Percentiles rank a stretch among this genome's conserved stretches.
phyloP scores from a whole-genome alignment of 2,888 invertebrate species.

The Thymelicus sylvestris region DNA sequence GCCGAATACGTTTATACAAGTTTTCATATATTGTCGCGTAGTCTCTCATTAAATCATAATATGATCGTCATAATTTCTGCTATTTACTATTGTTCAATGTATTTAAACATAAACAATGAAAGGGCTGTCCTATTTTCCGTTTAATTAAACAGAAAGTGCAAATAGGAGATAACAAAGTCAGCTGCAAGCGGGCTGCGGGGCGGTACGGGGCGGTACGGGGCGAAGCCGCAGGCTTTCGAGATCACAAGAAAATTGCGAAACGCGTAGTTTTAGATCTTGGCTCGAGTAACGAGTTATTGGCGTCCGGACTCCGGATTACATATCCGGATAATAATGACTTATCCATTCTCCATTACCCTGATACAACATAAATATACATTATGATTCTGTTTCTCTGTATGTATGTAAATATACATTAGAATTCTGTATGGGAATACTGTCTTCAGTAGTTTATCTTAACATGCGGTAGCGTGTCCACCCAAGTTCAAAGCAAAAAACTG shows the following conservation, averaged over 20 bases:
- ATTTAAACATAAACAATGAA: constrained; percentile 1
- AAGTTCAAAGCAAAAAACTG: no score
- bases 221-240: constrained; percentile 53
- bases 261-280: constrained; percentile 53
- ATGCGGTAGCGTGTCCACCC: no score
- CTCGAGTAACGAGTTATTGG: constrained; percentile 45
- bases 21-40: no score
- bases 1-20: no score
- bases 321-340: no score
- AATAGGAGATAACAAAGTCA: constrained; percentile 56
- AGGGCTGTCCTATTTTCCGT: constrained; percentile 12
- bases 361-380: background rate
- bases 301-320: background rate
- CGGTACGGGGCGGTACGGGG: no score
- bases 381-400: no score
- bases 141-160: constrained; percentile 43
- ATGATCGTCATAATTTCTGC: no score
- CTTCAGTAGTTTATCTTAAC: no score
- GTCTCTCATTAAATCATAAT: no score
- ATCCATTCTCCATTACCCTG: background rate
- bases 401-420: no score
- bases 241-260: constrained; percentile 71
- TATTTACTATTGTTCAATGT: background rate
- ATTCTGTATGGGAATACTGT: no score
- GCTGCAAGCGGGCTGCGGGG: constrained; percentile 6